Percentiles rank a stretch among this genome's conserved stretches.
Conservation (phyloP, 2,797 vertebrate species). For the Nothura maculosa region DNA sequence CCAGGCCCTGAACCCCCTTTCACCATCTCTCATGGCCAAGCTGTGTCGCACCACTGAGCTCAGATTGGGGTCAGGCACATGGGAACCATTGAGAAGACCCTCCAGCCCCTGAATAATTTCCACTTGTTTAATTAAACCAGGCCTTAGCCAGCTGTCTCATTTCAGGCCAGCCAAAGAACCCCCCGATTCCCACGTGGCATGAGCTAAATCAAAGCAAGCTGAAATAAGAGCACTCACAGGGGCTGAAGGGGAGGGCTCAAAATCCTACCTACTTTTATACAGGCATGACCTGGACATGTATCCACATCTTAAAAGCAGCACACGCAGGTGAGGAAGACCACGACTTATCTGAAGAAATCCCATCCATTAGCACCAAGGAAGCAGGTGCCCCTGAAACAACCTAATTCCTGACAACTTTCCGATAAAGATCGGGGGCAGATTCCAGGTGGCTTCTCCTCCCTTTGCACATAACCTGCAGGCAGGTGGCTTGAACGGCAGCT, state of each 20-base stretch:
- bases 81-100: rapidly evolving
- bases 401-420: neutral
- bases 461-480: neutral
- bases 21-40: neutral
- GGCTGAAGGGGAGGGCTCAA: neutral
- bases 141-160: neutral
- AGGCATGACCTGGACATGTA: neutral
- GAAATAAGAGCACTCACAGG: neutral
- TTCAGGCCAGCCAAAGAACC: neutral
- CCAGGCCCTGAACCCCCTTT: neutral
- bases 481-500: neutral
- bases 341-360: neutral
- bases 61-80: too few species aligned
- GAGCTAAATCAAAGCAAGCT: neutral
- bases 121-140: neutral
- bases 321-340: neutral
- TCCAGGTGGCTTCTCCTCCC: neutral
- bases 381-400: rapidly evolving
- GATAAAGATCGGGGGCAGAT: neutral
- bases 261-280: neutral
- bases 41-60: neutral
- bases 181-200: neutral
- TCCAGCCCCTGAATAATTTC: neutral
- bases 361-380: neutral
- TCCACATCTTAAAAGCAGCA: rapidly evolving